Percentiles rank a stretch among this genome's conserved stretches.
phyloP scores from a whole-genome alignment of 2,113 vertebrate species.

The Sander lucioperca region DNA sequence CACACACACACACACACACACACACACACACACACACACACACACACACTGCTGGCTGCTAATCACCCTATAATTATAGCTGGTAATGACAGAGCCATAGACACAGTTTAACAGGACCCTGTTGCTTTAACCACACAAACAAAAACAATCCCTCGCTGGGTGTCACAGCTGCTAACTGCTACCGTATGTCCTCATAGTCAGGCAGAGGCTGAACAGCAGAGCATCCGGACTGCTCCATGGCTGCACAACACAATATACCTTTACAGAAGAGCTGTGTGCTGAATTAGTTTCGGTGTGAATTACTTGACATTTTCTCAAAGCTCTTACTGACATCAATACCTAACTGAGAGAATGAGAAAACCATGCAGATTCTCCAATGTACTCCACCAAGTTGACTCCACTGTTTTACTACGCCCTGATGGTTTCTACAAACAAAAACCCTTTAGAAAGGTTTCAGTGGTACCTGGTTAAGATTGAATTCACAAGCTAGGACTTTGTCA shows the following conservation, averaged over 20 bases:
- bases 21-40: constrained; percentile 4
- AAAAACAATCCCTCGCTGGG: constrained; percentile 46
- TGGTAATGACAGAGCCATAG: constrained; percentile 61
- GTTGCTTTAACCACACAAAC: constrained; percentile 59
- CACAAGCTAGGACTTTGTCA: neutral
- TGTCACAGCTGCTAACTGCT: constrained; percentile 49
- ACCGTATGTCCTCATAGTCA: constrained; percentile 38
- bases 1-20: constrained; percentile 8
- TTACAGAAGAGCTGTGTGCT: constrained; percentile 15
- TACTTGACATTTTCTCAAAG: constrained; percentile 47
- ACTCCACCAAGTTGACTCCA: neutral
- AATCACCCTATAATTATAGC: constrained; percentile 66
- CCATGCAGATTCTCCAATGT: neutral
- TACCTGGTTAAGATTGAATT: constrained; percentile 34
- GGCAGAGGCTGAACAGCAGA: neutral
- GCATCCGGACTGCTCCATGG: constrained; percentile 4
- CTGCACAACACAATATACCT: constrained; percentile 25
- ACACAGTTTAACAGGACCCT: constrained; percentile 49
- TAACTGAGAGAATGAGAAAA: constrained; percentile 11
- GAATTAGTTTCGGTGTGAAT: constrained; percentile 34
- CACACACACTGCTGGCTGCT: constrained; percentile 5
- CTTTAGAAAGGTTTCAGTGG: neutral
- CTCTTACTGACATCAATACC: constrained; percentile 24
- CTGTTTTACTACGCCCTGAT: neutral
- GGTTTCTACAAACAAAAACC: constrained; percentile 17